phyloP scores from a whole-genome alignment of 2,113 vertebrate genomes.

The Amia ocellicauda region DNA sequence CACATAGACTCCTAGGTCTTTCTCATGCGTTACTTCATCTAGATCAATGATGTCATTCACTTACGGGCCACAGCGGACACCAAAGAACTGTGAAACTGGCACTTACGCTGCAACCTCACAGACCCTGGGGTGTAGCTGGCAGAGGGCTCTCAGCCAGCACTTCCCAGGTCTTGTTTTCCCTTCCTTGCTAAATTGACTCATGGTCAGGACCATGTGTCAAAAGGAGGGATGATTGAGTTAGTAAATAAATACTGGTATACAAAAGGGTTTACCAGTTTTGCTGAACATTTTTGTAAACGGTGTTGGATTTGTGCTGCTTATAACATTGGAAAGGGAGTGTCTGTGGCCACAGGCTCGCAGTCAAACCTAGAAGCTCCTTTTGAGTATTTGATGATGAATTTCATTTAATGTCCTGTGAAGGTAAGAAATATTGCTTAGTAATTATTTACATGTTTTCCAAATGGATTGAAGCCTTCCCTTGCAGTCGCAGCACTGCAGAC shows the following conservation, averaged over 20 bases:
- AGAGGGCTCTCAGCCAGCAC: too few species aligned
- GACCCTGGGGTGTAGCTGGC: neutral
- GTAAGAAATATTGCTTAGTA: slow-evolving; percentile 13
- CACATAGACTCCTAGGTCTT: too few species aligned
- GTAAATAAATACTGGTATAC: neutral
- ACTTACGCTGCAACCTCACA: too few species aligned
- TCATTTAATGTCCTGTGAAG: neutral
- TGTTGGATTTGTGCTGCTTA: neutral
- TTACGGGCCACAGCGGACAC: too few species aligned
- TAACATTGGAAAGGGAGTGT: neutral
- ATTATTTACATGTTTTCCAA: slow-evolving; percentile 11
- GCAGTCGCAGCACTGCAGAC: neutral
- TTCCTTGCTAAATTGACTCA: slow-evolving; percentile 6
- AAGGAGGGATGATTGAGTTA: slow-evolving; percentile 3
- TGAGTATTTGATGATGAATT: neutral
- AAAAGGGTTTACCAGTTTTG: neutral
- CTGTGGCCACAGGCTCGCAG: neutral
- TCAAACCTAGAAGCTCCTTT: neutral
- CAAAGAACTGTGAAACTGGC: too few species aligned
- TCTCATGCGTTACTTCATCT: too few species aligned
- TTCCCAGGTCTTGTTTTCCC: neutral
- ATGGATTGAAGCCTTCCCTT: slow-evolving; percentile 12
- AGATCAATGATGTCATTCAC: too few species aligned
- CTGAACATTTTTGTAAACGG: neutral
- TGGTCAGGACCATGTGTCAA: slow-evolving; percentile 21